Evolutionary conservation across 2,888 invertebrate genomes (phyloP), one percentile per base, ranked within the genome.

Genomic region (Synergus umbraculus): DNA sequence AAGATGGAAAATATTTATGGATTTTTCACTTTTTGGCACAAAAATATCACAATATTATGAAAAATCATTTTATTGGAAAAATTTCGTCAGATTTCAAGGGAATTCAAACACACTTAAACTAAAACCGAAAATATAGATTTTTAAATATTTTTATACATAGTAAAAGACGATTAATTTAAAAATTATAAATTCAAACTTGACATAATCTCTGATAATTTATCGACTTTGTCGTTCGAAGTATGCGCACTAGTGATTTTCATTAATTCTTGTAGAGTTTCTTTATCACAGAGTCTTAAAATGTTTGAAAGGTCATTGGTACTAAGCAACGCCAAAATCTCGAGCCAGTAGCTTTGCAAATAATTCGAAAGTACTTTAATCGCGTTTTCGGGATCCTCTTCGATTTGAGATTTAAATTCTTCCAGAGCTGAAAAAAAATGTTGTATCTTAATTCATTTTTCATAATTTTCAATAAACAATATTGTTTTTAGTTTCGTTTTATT

Each of bases 341-440:
- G 76, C 88, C 90, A 90, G 81, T 88, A 90, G 81, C 85, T 88
- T 79, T 85, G 83, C 46, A 88, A 83, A 76, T 87, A 88, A 12
- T 86, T 82, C 12, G 84, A 81, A 12, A 91, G 83, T 78, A 89
- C 86, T 58, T 83, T 82, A 37, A 85, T 82, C 18, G 84, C 83
- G 65, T 86, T 84, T 44, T 85, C 80, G 0, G 77, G 64, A 78
- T 87, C 82, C 58, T 83, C 81, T 29, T 73, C 54, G 9, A 73
- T 73, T 73, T 73, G 49, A 54, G 29, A 37, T 54, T 54, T 37
- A 37, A 41, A 73, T 10, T 54, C 54, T 15, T 82, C 77, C n/a
- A 81, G 29, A 54, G 73, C 81, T 81, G 44, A 29, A 43, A 81
- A 78, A 43, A 58, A 65, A 58, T 8, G 3, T 18, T n/a, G 9